Evolutionary conservation across 1,140 invertebrate species (phyloP).

Genomic region (Gryllus bimaculatus): DNA sequence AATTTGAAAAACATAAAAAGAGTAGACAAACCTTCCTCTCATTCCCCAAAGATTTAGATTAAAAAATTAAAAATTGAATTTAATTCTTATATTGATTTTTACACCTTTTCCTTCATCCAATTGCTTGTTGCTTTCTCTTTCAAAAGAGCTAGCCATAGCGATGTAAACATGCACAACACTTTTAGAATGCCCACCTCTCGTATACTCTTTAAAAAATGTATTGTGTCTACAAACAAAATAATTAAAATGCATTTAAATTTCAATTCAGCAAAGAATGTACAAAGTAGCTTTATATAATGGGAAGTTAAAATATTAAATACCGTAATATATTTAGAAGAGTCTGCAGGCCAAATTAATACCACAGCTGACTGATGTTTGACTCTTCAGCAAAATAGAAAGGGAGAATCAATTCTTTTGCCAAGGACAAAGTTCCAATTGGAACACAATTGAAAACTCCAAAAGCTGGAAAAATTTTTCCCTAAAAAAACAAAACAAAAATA

Average conservation of each 20-base stretch:
- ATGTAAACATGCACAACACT: conserved; percentile 89
- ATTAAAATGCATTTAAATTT: conserved; percentile 29
- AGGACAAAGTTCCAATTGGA: conserved; percentile 97
- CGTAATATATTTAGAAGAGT: conserved; percentile 79
- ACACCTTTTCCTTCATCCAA: conserved; percentile 29
- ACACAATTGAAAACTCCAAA: conserved; percentile 92
- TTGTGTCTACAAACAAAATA: conserved; percentile 58
- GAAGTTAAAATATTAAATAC: conserved; percentile 33
- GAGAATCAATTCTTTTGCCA: conserved; percentile 97
- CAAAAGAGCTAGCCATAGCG: conserved; percentile 69
- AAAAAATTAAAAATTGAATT: neutral
- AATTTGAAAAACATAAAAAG: neutral
- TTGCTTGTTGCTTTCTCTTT: conserved; percentile 54
- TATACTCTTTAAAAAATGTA: conserved; percentile 94
- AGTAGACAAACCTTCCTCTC: no score
- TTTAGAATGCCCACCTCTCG: conserved; percentile 95
- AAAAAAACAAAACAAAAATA: conserved; percentile 28
- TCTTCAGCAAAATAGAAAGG: conserved; percentile 83
- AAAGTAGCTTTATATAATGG: neutral
- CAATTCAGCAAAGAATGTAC: neutral
- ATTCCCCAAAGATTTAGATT: neutral
- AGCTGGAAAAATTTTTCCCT: conserved; percentile 90
- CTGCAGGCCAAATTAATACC: conserved; percentile 82
- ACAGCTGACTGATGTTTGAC: conserved; percentile 62
- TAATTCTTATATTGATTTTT: neutral